Evolutionary conservation across 1,140 invertebrate species (phyloP).

Genomic region (Branchinecta lindahli): DNA sequence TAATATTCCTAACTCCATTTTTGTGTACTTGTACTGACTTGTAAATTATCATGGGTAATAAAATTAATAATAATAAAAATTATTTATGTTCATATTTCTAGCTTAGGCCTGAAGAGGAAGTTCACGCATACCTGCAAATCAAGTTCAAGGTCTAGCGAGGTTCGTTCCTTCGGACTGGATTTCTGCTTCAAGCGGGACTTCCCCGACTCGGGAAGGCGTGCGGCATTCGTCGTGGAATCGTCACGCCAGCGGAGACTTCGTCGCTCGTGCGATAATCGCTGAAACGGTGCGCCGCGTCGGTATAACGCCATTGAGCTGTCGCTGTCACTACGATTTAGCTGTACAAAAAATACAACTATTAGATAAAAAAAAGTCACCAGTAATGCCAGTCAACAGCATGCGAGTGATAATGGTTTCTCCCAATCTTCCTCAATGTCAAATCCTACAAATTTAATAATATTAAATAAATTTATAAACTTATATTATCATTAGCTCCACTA

Average conservation of each 20-base stretch:
- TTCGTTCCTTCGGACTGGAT: constrained; percentile 38
- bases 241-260: constrained; percentile 56
- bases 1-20: no score
- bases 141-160: constrained; percentile 77
- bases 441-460: no score
- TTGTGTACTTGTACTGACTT: no score
- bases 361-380: constrained; percentile 13
- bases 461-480: no score
- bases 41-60: no score
- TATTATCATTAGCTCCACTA: no score
- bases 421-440: no score
- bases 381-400: not conserved
- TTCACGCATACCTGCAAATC: constrained; percentile 46
- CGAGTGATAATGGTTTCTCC: no score
- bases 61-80: no score
- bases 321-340: constrained; percentile 86
- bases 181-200: constrained; percentile 13
- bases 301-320: constrained; percentile 91
- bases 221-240: constrained; percentile 22
- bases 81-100: no score
- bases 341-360: constrained; percentile 30
- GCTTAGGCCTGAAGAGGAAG: no score
- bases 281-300: constrained; percentile 53
- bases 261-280: constrained; percentile 71
- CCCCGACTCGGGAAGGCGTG: constrained; percentile 10